Evolutionary conservation across 2,888 invertebrate species (phyloP).

Genomic region (Cosmia pyralina): DNA sequence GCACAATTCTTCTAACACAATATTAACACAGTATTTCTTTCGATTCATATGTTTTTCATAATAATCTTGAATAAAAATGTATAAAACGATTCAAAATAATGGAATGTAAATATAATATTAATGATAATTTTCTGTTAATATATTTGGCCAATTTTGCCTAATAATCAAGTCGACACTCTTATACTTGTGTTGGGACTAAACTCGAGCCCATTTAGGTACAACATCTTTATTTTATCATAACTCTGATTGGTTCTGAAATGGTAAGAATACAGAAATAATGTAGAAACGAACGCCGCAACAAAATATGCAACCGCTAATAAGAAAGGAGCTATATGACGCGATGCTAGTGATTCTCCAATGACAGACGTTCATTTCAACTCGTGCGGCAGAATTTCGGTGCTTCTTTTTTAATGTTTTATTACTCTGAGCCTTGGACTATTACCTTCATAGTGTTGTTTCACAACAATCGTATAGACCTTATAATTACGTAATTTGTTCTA

Average conservation of each 20-base stretch:
- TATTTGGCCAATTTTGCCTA: not conserved
- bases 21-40: constrained; percentile 20
- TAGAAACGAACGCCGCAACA: not conserved
- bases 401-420: not conserved
- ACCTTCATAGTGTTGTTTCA: constrained; percentile 30
- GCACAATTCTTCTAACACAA: constrained; percentile 11
- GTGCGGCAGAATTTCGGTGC: not conserved
- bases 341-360: constrained; percentile 1
- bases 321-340: constrained; percentile 5
- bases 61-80: constrained; percentile 8
- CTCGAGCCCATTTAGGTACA: constrained; percentile 26
- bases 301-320: not conserved
- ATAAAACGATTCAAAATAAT: constrained; percentile 12
- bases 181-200: constrained; percentile 1
- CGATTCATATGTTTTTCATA: not conserved
- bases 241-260: constrained; percentile 21
- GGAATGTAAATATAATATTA: constrained; percentile 24
- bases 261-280: constrained; percentile 9
- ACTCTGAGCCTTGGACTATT: not conserved
- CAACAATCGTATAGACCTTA: constrained; percentile 46
- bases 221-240: constrained; percentile 5
- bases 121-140: not conserved
- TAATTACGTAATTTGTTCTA: constrained; percentile 52
- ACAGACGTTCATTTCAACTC: not conserved
- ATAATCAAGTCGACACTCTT: constrained; percentile 20